Percentiles rank a stretch among this genome's conserved stretches.
These are phyloP conservation scores for Stenodera caucasica DNA, from an alignment of 2,888 invertebrate genomes.

Conservation along the genomic window DNA sequence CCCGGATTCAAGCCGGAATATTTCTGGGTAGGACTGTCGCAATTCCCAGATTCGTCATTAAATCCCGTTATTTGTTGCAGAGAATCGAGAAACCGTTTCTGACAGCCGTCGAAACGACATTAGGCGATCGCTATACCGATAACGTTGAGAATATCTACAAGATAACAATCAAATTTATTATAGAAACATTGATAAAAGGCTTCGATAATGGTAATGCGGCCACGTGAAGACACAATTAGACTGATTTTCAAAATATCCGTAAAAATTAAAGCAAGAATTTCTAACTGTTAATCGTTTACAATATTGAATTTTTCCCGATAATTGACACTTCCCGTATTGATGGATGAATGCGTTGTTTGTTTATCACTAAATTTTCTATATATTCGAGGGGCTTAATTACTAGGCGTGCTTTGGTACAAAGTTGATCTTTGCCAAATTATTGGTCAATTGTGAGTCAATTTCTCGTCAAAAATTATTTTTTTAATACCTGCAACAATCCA, in stretches of 20 bases:
- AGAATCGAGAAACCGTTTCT: constrained; percentile 89
- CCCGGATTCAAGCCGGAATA: constrained; percentile 83
- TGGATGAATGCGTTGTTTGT: not conserved
- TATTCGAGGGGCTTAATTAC: not conserved
- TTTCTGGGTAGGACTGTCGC: constrained; percentile 94
- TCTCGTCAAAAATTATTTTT: constrained; percentile 13
- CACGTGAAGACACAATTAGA: constrained; percentile 42
- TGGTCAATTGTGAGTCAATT: constrained; percentile 28
- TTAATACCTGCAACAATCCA: constrained; percentile 4
- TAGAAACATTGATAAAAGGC: constrained; percentile 80
- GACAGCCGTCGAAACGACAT: constrained; percentile 79
- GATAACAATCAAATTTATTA: constrained; percentile 83
- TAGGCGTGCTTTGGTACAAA: not conserved
- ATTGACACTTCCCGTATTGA: not conserved
- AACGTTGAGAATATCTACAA: constrained; percentile 89
- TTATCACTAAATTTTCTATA: too few relatives aligned
- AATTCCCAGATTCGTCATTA: not conserved
- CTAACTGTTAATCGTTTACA: not conserved
- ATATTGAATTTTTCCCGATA: not conserved
- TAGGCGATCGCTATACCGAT: constrained; percentile 86
- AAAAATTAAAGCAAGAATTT: not conserved
- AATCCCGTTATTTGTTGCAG: constrained; percentile 62
- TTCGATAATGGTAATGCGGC: constrained; percentile 62
- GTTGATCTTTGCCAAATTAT: constrained; percentile 10
- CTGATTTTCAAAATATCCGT: constrained; percentile 14